These are phyloP conservation scores for Drosophila murphyi DNA, from an alignment of 1,140 invertebrate genomes.

Conservation along the genomic window DNA sequence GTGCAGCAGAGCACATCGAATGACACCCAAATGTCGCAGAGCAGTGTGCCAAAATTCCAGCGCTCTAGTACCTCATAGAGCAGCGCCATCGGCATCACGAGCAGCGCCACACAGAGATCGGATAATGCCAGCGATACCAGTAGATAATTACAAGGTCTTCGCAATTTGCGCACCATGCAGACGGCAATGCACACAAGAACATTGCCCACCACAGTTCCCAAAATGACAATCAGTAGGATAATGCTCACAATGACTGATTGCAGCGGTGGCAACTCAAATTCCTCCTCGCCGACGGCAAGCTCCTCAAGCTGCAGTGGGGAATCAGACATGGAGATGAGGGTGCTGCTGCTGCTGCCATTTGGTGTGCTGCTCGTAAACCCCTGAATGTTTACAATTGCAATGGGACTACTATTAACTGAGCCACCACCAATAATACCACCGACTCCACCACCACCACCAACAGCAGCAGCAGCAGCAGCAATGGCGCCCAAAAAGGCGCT, in stretches of 20 bases:
- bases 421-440: neutral
- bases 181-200: conserved; percentile 95
- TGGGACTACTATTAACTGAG: conserved; percentile 61
- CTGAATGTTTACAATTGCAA: conserved; percentile 55
- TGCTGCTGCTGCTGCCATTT: conserved; percentile 60
- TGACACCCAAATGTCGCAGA: conserved; percentile 94
- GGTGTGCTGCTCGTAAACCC: conserved; percentile 57
- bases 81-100: conserved; percentile 94
- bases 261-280: conserved; percentile 82
- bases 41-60: conserved; percentile 93
- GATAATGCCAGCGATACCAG: conserved; percentile 96
- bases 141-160: conserved; percentile 93
- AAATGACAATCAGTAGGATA: conserved; percentile 90
- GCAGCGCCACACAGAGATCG: conserved; percentile 92
- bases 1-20: conserved; percentile 94
- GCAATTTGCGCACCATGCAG: conserved; percentile 93
- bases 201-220: conserved; percentile 94
- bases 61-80: conserved; percentile 92
- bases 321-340: conserved; percentile 54
- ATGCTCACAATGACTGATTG: conserved; percentile 89
- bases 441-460: conserved; percentile 16
- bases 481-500: conserved; percentile 70
- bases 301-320: conserved; percentile 58
- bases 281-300: conserved; percentile 57
- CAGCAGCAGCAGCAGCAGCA: conserved; percentile 40